phyloP scores from a whole-genome alignment of 2,888 invertebrate genomes.

The Shargacucullia verbasci region DNA sequence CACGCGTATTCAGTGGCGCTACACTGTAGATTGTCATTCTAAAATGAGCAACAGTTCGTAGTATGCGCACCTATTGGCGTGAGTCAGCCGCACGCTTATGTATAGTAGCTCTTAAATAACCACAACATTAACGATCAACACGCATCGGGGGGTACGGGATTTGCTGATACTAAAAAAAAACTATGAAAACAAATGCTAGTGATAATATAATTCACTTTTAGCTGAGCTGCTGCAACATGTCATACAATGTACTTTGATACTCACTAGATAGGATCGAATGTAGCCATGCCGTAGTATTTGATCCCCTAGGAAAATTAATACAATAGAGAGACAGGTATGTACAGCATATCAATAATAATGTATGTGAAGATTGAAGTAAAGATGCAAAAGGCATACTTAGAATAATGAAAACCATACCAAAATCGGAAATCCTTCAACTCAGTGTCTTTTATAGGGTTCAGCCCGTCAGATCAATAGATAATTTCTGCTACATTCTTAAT shows the following conservation, averaged over 20 bases:
- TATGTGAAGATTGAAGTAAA: background rate
- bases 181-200: conserved; percentile 23
- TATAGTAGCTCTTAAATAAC: conserved; percentile 34
- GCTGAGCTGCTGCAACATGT: conserved; percentile 24
- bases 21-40: conserved; percentile 14
- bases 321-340: background rate
- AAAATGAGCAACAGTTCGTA: conserved; percentile 26
- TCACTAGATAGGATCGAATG: conserved; percentile 36
- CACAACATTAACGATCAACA: conserved; percentile 21
- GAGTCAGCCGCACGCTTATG: conserved; percentile 32
- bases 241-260: conserved; percentile 31
- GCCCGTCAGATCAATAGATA: no score
- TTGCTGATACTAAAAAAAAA: conserved; percentile 11
- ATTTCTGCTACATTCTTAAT: no score
- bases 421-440: no score
- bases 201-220: conserved; percentile 11
- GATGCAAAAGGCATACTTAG: no score
- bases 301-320: conserved; percentile 39
- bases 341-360: background rate
- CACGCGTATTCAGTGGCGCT: conserved; percentile 7
- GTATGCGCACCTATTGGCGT: conserved; percentile 22
- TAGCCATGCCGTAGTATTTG: conserved; percentile 32
- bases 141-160: conserved; percentile 3
- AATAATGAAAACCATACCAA: no score
- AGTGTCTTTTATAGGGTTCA: no score